Evolutionary conservation across 2,888 invertebrate genomes (phyloP), one percentile per base, ranked within the genome.

Genomic region (Blastobasis lacticolella): DNA sequence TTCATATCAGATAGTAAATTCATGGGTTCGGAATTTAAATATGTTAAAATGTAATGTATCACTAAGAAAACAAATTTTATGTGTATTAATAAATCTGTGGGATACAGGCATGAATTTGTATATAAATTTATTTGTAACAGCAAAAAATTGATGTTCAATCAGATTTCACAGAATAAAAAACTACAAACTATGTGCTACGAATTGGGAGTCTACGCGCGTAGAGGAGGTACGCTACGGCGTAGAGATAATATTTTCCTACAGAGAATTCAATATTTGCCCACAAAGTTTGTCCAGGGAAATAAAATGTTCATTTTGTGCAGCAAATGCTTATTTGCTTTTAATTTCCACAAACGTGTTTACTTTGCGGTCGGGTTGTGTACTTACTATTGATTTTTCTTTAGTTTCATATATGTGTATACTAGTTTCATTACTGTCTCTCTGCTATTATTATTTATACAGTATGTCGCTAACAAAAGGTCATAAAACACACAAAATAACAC

Each of bases 401-500:
- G 9, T 40, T 9, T 8, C 41, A 40, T 40, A 6, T 40, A 40
- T 40, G 9, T 40, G 41, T 40, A 8, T 40, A 40, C 6, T 9
- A 40, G 41, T 23, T 23, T 23, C 23, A 41, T 9, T 41, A 7
- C 7, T 2, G 9, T 41, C 4, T 7, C 9, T 8, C 9, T 41
- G 7, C 9, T 41, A 4, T 4, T 41, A 41, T 8, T 41, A 41
- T 41, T 41, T 41, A 41, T 6, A 6, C 8, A 40, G 41, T 41
- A 41, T 45, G 45, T 45, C 10, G 7, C 2, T 45, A 45, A 6
- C 4, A 9, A 45, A 10, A 45, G 10, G 6, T 45, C 3, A 3
- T 36, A 37, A 4, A 41, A 48, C 23, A 23, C 23, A 23, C 23
- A 40, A 40, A 3, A 4, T 40, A 50, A 40, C 50, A 81, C 92